Conservation (phyloP, 2,888 invertebrate species). For the Zele albiditarsus region DNA sequence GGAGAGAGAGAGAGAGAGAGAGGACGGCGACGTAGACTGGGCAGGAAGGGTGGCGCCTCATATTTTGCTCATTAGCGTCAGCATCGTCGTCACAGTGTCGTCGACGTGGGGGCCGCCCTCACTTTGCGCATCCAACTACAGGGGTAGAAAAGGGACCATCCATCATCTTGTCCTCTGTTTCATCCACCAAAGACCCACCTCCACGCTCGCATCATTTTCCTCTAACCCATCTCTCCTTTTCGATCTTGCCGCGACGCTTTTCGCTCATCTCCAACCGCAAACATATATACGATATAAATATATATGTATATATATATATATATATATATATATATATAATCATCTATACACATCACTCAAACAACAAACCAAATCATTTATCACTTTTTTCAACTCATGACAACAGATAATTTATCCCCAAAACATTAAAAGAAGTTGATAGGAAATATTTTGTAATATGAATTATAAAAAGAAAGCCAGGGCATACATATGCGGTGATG, state of each 20-base stretch:
- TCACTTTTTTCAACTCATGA: conserved; percentile 24
- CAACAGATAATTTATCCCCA: conserved; percentile 16
- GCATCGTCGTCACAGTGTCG: conserved; percentile 60
- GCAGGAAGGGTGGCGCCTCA: conserved; percentile 68
- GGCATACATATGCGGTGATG: too few relatives aligned
- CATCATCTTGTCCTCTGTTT: conserved; percentile 69
- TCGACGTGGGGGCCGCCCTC: conserved; percentile 68
- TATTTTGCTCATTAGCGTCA: conserved; percentile 73
- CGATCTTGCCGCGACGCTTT: conserved; percentile 31
- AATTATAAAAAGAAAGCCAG: not conserved
- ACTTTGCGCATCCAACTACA: conserved; percentile 57
- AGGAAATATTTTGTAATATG: not conserved
- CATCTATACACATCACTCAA: conserved; percentile 11
- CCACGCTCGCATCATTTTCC: conserved; percentile 48
- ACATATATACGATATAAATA: not conserved
- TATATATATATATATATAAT: conserved; percentile 9
- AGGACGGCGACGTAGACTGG: conserved; percentile 44
- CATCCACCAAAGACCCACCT: conserved; percentile 55
- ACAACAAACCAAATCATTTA: conserved; percentile 34
- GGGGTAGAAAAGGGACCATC: conserved; percentile 65
- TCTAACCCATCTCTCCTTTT: conserved; percentile 41
- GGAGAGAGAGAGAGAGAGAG: too few relatives aligned
- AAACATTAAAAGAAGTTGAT: not conserved
- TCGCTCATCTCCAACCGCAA: conserved; percentile 32
- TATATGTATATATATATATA: not conserved